Evolutionary conservation across 2,113 vertebrate species (phyloP), one percentile per base, ranked within the genome.

Genomic region (Gymnorhina tibicen): DNA sequence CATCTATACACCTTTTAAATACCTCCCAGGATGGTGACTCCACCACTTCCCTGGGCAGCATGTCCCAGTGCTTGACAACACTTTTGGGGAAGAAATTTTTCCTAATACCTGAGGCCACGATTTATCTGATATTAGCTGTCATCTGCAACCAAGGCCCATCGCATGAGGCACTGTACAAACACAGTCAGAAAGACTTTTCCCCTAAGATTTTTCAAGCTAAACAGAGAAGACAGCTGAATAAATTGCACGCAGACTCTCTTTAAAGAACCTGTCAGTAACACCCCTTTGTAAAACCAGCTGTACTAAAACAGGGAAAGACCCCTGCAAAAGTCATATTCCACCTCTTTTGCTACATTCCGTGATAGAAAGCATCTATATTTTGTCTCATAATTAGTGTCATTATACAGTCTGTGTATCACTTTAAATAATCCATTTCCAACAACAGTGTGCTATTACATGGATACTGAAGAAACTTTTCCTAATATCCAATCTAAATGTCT

Each of bases 401-500:
- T 91, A 93, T 49, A 67, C 41, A 63, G 58, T 67, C 87, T 93
- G 72, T 85, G 7, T 85, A 94, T 92, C 77, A 85, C 82, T 94
- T 96, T 82, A 96, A 95, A 93, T 93, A 60, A 83, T 83, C 78
- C 39, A 55, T 66, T 93, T 85, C 88, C 64, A 75, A 52, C 67
- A 78, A 47, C n/a, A 69, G 73, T 2, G 37, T 12, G 72, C 9
- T 32, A 60, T 67, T 44, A 49, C 72, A 56, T 0, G 58, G 37
- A 39, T 7, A 13, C 9, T 26, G 37, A 58, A 58, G 22, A 2
- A 19, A 14, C 21, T 18, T 21, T 16, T 24, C 22, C 16, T 4
- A 1, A 14, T 5, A 13, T 3, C 50, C 26, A 11, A 1, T 1
- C 24, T 17, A 11, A 58, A 32, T 9, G 8, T 17, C 10, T 23